These are phyloP conservation scores for Crotalus adamanteus DNA, from an alignment of 2,797 vertebrate genomes.

Conservation along the genomic window DNA sequence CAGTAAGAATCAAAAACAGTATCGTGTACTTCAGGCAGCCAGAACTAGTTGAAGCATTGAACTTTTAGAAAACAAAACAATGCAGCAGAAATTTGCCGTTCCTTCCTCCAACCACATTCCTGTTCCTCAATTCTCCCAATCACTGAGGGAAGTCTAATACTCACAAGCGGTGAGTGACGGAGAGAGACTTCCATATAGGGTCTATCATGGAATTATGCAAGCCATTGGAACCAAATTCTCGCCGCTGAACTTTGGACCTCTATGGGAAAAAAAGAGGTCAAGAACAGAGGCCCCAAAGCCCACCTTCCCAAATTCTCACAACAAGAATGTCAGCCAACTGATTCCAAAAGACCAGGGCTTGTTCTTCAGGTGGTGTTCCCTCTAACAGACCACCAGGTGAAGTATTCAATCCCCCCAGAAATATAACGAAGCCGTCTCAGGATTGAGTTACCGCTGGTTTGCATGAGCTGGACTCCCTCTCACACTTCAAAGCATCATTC, in stretches of 20 bases:
- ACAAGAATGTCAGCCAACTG: not conserved
- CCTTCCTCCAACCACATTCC: not conserved
- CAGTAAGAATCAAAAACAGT: not conserved
- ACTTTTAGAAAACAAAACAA: not conserved
- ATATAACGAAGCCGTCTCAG: not conserved
- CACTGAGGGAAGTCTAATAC: conserved; percentile 11
- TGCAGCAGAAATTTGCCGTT: not conserved
- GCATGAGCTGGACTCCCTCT: conserved; percentile 52
- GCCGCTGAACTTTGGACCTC: conserved; percentile 69
- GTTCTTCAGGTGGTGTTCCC: not conserved
- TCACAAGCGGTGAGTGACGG: conserved; percentile 74
- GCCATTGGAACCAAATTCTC: conserved; percentile 71
- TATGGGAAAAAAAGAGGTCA: conserved; percentile 48
- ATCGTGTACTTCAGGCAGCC: not conserved
- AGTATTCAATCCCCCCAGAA: not conserved
- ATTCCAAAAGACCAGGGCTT: not conserved
- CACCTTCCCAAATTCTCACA: no score
- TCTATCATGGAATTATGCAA: conserved; percentile 76
- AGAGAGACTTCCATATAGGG: conserved; percentile 72
- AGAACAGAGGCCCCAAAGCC: not conserved
- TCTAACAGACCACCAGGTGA: not conserved
- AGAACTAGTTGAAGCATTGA: not conserved
- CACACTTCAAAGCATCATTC: conserved; percentile 62
- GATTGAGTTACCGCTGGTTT: not conserved
- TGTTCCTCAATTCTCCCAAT: not conserved